phyloP scores from a whole-genome alignment of 2,797 vertebrate genomes.

The Amblyopsis hoosieri region DNA sequence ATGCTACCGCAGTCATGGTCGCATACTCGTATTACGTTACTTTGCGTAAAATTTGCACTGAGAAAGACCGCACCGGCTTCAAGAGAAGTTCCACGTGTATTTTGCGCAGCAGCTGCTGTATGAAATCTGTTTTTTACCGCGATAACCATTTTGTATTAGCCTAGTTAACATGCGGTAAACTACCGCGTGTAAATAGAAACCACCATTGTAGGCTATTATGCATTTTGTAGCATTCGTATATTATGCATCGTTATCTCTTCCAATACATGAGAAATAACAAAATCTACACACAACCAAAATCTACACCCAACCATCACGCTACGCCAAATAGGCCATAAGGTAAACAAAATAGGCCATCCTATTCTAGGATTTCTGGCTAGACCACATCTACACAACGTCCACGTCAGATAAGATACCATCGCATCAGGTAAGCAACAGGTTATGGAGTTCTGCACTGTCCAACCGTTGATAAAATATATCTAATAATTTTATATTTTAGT shows the following conservation, averaged over 20 bases:
- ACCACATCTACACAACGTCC: no score
- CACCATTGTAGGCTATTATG: conserved; percentile 17
- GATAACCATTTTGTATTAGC: background rate
- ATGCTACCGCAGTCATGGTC: background rate
- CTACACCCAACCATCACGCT: no score
- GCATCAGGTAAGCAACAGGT: no score
- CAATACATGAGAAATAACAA: conserved; percentile 18
- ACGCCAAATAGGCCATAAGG: no score
- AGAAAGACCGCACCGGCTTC: background rate
- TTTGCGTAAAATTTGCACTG: background rate
- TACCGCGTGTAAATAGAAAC: conserved; percentile 12
- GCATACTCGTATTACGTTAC: background rate
- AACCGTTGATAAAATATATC: no score
- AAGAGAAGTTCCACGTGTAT: background rate
- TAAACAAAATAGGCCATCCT: no score
- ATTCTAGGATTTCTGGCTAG: no score
- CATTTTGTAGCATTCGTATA: conserved; percentile 29
- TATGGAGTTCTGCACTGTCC: no score
- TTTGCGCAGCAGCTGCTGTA: conserved; percentile 19
- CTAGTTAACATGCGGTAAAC: conserved; percentile 13
- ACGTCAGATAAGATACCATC: no score
- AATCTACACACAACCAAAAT: no score
- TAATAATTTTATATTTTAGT: no score
- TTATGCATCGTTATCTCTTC: background rate
- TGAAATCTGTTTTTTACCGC: conserved; percentile 13